Conservation (phyloP, 2,113 vertebrate genomes). For the Melanotaenia duboulayi region DNA sequence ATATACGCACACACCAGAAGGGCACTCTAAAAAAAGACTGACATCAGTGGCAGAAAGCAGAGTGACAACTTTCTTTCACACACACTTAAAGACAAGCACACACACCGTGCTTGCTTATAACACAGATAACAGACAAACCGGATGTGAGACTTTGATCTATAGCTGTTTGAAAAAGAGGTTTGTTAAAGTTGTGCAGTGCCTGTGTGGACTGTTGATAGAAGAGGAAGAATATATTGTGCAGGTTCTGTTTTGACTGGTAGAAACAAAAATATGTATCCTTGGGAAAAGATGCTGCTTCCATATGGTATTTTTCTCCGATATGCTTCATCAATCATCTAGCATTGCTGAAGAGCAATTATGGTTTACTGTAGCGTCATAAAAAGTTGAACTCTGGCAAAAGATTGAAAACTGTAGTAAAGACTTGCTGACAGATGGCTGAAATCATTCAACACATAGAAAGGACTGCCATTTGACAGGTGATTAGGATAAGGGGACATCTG, state of each 20-base stretch:
- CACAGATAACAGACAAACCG: conserved; percentile 57
- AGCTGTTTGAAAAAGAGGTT: conserved; percentile 36
- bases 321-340: conserved; percentile 66
- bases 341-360: conserved; percentile 54
- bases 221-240: conserved; percentile 19
- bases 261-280: neutral
- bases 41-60: conserved; percentile 31
- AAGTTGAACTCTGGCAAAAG: conserved; percentile 43
- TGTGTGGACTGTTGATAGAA: conserved; percentile 5
- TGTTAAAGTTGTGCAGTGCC: conserved; percentile 55
- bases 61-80: conserved; percentile 49
- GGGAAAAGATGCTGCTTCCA: conserved; percentile 66
- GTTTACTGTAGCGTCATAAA: conserved; percentile 39
- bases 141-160: conserved; percentile 38
- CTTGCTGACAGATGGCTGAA: conserved; percentile 31
- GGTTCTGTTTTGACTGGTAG: conserved; percentile 8
- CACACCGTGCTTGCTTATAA: conserved; percentile 52
- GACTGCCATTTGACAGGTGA: conserved; percentile 1
- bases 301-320: conserved; percentile 53
- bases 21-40: conserved; percentile 21
- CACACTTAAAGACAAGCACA: conserved; percentile 16
- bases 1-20: conserved; percentile 9
- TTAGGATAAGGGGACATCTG: neutral
- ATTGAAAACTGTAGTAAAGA: conserved; percentile 19
- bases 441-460: conserved; percentile 31